phyloP scores from a whole-genome alignment of 92 coral and sea anemone genomes.

The Paramuricea clavata region DNA sequence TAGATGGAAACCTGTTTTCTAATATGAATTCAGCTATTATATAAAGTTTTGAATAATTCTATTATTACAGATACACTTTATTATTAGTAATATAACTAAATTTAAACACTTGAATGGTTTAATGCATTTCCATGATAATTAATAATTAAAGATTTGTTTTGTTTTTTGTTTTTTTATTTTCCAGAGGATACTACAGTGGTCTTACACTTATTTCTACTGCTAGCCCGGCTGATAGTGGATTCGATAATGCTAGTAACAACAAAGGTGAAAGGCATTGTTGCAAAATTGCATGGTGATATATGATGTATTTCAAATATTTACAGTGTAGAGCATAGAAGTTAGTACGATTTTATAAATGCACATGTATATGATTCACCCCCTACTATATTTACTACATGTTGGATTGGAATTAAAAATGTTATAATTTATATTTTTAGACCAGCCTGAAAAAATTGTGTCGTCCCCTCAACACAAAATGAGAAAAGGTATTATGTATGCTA shows the following conservation, averaged over 20 bases:
- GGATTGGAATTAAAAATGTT: background rate
- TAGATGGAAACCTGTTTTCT: too few species aligned
- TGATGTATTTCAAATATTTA: background rate
- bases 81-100: too few species aligned
- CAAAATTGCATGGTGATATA: background rate
- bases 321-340: too few species aligned
- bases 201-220: background rate
- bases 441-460: conserved; percentile 3
- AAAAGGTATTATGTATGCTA: background rate
- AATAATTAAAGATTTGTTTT: background rate
- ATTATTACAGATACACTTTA: too few species aligned
- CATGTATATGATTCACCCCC: background rate
- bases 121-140: background rate
- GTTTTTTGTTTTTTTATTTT: too few species aligned
- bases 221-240: too few species aligned
- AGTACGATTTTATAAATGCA: background rate
- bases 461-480: background rate
- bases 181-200: background rate
- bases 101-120: too few species aligned
- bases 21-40: too few species aligned
- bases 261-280: background rate
- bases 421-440: background rate
- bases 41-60: too few species aligned
- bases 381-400: background rate
- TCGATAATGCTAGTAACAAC: background rate